These are phyloP conservation scores for Chloroclystis v-ata DNA, from an alignment of 2,888 invertebrate genomes.

Conservation along the genomic window DNA sequence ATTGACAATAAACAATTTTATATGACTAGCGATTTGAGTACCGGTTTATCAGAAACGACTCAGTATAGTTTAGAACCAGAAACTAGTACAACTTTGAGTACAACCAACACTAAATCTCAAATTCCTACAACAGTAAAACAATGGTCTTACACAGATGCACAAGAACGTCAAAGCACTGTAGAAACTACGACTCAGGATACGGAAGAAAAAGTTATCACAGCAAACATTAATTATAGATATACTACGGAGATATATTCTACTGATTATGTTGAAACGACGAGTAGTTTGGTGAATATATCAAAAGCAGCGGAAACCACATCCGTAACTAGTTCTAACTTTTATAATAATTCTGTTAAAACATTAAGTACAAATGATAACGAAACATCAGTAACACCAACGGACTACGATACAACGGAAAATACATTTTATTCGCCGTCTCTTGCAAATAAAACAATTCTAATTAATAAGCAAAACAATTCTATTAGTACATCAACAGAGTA, in stretches of 20 bases:
- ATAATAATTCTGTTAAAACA: background rate
- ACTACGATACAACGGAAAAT: background rate
- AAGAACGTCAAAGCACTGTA: too few relatives aligned
- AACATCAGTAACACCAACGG: constrained; percentile 1
- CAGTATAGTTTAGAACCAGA: background rate
- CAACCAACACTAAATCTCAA: too few relatives aligned
- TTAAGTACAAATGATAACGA: background rate
- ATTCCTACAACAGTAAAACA: too few relatives aligned
- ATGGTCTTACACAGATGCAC: too few relatives aligned
- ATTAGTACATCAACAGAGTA: constrained; percentile 61
- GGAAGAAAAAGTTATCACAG: too few relatives aligned
- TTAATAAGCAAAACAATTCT: constrained; percentile 28
- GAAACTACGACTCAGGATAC: too few relatives aligned
- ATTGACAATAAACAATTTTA: too few relatives aligned
- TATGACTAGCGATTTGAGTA: background rate
- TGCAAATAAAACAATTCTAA: background rate
- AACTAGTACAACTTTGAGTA: background rate
- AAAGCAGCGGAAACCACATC: background rate
- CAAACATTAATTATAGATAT: too few relatives aligned
- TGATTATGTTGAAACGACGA: too few relatives aligned
- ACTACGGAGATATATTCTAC: too few relatives aligned
- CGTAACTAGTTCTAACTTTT: background rate
- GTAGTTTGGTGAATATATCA: too few relatives aligned
- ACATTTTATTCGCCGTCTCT: background rate
- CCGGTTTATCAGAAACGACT: background rate